These are phyloP conservation scores for Arvicanthis niloticus DNA, from an alignment of 2,113 vertebrate species.

Conservation along the genomic window DNA sequence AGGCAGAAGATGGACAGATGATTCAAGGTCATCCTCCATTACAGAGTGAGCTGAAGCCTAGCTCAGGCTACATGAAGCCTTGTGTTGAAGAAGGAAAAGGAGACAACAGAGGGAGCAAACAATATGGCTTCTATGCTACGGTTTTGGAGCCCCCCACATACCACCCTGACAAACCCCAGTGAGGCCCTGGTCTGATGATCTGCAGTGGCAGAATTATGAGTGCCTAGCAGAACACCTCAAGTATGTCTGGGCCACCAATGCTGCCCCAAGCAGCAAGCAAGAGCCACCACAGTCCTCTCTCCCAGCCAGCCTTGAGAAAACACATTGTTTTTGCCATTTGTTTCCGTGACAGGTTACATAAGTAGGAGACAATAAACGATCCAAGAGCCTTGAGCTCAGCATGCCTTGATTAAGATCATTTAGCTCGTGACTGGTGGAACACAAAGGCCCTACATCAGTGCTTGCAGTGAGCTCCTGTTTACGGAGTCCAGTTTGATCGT, in stretches of 20 bases:
- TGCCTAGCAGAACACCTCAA: neutral
- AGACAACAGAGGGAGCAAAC: neutral
- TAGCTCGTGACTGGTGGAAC: conserved; percentile 51
- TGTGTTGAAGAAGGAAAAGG: neutral
- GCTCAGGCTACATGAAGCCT: neutral
- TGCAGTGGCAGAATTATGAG: neutral
- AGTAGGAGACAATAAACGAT: conserved; percentile 60
- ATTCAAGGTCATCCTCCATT: neutral
- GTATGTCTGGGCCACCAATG: fast-evolving
- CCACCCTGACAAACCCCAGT: neutral
- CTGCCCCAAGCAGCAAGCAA: neutral
- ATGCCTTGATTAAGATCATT: conserved; percentile 61
- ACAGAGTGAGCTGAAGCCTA: neutral
- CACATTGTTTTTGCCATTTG: conserved; percentile 45
- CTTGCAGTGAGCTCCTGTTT: conserved; percentile 15
- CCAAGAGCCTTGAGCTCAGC: conserved; percentile 64
- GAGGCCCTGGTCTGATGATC: neutral
- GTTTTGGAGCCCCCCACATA: neutral
- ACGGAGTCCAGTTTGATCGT: conserved; percentile 45
- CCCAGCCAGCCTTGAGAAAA: neutral
- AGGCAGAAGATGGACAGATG: neutral
- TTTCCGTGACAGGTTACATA: conserved; percentile 66
- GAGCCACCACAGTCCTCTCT: neutral
- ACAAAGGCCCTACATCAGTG: conserved; percentile 41
- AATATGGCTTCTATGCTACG: neutral